Conservation (phyloP, 2,888 invertebrate species). For the Petrophora chlorosata region DNA sequence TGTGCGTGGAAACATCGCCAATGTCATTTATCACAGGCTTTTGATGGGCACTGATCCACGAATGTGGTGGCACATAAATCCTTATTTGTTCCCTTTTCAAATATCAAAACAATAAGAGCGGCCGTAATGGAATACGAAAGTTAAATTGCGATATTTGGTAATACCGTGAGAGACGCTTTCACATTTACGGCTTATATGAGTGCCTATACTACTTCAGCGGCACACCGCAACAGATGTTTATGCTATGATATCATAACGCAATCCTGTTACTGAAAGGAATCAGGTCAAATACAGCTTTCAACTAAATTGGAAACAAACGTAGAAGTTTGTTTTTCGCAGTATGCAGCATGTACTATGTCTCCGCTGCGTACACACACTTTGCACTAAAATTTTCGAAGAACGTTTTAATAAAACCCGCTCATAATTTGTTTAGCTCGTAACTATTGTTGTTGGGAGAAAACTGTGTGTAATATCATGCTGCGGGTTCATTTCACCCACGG, state of each 20-base stretch:
- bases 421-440: conserved; percentile 38
- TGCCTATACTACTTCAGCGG: conserved; percentile 8
- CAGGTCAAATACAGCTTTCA: conserved; percentile 59
- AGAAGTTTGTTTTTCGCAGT: conserved; percentile 16
- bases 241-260: conserved; percentile 34
- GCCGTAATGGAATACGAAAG: conserved; percentile 24
- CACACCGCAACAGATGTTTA: conserved; percentile 31
- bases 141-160: conserved; percentile 20
- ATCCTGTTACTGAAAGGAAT: conserved; percentile 41
- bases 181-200: conserved; percentile 14
- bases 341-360: conserved; percentile 6
- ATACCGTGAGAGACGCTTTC: conserved; percentile 7
- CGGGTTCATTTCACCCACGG: conserved; percentile 55
- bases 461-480: conserved; percentile 50
- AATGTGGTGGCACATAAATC: conserved; percentile 46
- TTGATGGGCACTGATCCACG: conserved; percentile 48
- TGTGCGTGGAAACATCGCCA: no score
- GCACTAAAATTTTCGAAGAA: conserved; percentile 38
- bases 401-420: conserved; percentile 41
- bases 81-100: conserved; percentile 35
- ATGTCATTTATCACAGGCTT: conserved; percentile 55
- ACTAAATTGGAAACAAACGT: conserved; percentile 57
- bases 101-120: conserved; percentile 20
- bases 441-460: conserved; percentile 47
- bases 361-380: not conserved